Evolutionary conservation across 1,140 invertebrate genomes (phyloP).

Genomic region (Drosophila parvula): DNA sequence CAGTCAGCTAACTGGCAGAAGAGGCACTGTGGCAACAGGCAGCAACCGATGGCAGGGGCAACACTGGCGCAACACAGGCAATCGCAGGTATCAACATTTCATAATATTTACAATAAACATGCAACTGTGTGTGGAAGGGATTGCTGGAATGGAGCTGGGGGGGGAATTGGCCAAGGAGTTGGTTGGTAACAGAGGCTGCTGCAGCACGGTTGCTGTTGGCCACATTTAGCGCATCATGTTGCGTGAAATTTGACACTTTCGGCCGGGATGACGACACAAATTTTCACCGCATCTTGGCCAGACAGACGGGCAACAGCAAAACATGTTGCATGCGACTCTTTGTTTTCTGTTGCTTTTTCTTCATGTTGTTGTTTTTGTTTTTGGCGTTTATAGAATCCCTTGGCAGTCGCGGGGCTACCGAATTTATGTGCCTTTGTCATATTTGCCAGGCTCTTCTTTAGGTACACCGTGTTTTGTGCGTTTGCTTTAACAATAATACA

Average conservation of each 20-base stretch:
- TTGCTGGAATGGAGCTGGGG: not conserved
- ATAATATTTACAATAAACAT: constrained; percentile 84
- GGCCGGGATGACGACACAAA: constrained; percentile 72
- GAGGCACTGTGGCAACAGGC: constrained; percentile 29
- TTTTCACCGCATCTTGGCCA: constrained; percentile 52
- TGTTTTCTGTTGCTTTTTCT: constrained; percentile 9
- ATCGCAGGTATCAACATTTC: constrained; percentile 79
- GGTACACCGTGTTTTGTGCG: constrained; percentile 23
- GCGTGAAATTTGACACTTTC: constrained; percentile 82
- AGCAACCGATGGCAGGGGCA: constrained; percentile 40
- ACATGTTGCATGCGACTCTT: constrained; percentile 54
- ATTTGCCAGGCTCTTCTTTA: constrained; percentile 64
- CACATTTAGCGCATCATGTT: constrained; percentile 81
- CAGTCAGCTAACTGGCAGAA: constrained; percentile 14
- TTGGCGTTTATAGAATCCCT: constrained; percentile 35
- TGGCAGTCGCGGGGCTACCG: constrained; percentile 61
- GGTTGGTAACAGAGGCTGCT: constrained; percentile 17
- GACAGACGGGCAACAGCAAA: constrained; percentile 69
- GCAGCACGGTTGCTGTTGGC: constrained; percentile 65
- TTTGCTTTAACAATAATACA: constrained; percentile 71
- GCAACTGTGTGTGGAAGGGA: constrained; percentile 70
- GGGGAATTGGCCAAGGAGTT: constrained; percentile 11
- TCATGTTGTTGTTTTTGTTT: constrained; percentile 39
- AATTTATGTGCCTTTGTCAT: constrained; percentile 82
- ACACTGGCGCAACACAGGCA: constrained; percentile 32